These are phyloP conservation scores for Gymnobelideus leadbeateri DNA, from an alignment of 2,113 vertebrate species.

Conservation along the genomic window DNA sequence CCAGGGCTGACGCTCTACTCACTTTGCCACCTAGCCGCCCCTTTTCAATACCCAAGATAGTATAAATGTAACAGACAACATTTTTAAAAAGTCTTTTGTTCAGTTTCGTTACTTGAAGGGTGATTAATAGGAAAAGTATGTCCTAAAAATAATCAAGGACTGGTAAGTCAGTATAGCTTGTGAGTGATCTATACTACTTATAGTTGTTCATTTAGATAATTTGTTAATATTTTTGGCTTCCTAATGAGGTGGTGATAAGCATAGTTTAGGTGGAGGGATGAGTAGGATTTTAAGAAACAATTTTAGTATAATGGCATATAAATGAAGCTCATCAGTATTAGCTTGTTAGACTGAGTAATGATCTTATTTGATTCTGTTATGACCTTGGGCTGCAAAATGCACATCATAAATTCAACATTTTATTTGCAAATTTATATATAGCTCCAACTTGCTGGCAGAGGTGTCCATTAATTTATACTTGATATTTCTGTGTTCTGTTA, in stretches of 20 bases:
- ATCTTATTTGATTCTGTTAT: slow-evolving; percentile 52
- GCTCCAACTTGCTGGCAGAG: slow-evolving; percentile 10
- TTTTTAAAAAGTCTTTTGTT: not conserved
- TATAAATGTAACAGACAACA: not conserved
- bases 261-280: slow-evolving; percentile 53
- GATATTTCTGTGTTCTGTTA: slow-evolving; percentile 41
- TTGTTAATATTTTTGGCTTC: slow-evolving; percentile 31
- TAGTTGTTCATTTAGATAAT: not conserved
- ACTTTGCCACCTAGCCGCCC: no score
- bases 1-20: no score
- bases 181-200: slow-evolving; percentile 3
- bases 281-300: slow-evolving; percentile 45
- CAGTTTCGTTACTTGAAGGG: not conserved
- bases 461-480: slow-evolving; percentile 45
- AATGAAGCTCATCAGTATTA: slow-evolving; percentile 62
- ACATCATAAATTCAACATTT: slow-evolving; percentile 54
- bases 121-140: not conserved
- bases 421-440: slow-evolving; percentile 30
- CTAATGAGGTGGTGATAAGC: slow-evolving; percentile 72
- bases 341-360: slow-evolving; percentile 67
- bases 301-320: slow-evolving; percentile 56
- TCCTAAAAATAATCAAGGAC: slow-evolving; percentile 11
- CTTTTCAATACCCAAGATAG: not conserved
- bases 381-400: slow-evolving; percentile 62
- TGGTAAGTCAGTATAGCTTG: not conserved